Conservation (phyloP, 2,797 vertebrate genomes). For the Microctenopoma steveboyesi region DNA sequence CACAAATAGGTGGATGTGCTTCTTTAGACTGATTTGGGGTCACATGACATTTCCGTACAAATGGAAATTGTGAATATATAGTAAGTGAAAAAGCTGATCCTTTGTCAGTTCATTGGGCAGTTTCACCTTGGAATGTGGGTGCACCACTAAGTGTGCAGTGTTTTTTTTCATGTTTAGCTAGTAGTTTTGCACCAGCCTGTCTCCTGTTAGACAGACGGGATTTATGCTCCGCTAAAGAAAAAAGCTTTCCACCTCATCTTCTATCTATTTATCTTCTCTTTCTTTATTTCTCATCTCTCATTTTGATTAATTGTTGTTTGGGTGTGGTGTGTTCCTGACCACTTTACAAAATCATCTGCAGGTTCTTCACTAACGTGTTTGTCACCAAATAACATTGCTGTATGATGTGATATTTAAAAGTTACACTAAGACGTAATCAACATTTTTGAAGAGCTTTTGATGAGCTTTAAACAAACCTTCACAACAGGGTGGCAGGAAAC, state of each 20-base stretch:
- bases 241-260: conserved; percentile 23
- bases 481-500: conserved; percentile 24
- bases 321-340: conserved; percentile 52
- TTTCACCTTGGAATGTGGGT: conserved; percentile 71
- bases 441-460: conserved; percentile 12
- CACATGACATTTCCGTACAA: conserved; percentile 37
- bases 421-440: not conserved
- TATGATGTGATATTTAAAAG: conserved; percentile 29
- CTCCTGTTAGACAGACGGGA: not conserved
- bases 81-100: conserved; percentile 48
- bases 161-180: conserved; percentile 33
- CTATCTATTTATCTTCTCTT: conserved; percentile 10
- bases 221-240: conserved; percentile 1
- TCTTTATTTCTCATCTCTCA: conserved; percentile 29
- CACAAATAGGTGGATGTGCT: conserved; percentile 56
- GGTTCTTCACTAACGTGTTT: conserved; percentile 68
- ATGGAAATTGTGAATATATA: conserved; percentile 23
- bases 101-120: conserved; percentile 50
- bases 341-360: conserved; percentile 31
- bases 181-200: conserved; percentile 10
- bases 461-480: conserved; percentile 9
- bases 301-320: conserved; percentile 52
- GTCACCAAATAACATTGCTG: conserved; percentile 30
- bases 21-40: conserved; percentile 59
- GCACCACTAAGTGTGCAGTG: conserved; percentile 55